Conservation (phyloP, 2,113 vertebrate species). For the Castor canadensis region DNA sequence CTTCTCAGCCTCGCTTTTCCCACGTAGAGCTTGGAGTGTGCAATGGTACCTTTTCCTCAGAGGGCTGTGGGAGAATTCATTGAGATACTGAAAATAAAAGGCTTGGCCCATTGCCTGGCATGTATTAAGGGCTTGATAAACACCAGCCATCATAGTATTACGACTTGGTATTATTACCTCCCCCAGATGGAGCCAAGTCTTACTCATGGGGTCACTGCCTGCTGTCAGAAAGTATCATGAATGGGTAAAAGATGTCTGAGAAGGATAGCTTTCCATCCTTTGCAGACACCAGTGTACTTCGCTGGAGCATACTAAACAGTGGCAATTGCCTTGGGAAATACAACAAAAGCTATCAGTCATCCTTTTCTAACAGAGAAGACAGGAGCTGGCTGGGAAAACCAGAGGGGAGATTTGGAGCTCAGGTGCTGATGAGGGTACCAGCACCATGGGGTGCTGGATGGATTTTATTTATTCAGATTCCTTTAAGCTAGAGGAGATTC, state of each 20-base stretch:
- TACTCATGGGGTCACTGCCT: background rate
- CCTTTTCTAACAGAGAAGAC: background rate
- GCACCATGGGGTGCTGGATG: background rate
- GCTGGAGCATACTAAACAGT: background rate
- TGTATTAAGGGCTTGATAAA: background rate
- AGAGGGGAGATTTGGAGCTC: background rate
- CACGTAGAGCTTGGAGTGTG: background rate
- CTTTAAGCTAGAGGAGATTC: slow-evolving; percentile 60
- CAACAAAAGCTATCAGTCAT: background rate
- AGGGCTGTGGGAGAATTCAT: background rate
- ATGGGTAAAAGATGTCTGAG: background rate
- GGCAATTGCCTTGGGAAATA: background rate
- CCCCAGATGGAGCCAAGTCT: background rate
- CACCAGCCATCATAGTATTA: background rate
- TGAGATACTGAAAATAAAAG: background rate
- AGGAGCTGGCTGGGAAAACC: background rate
- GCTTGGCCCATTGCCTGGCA: background rate
- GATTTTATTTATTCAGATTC: slow-evolving; percentile 70
- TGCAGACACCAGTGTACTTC: background rate
- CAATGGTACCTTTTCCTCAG: background rate
- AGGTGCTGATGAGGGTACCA: background rate
- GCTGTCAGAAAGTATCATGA: background rate
- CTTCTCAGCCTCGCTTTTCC: background rate
- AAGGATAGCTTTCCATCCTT: background rate
- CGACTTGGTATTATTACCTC: background rate